A percentile compares a stretch with the other conserved stretches of the same genome.
Conservation (phyloP, 2,797 vertebrate genomes). For the Furcifer pardalis region DNA sequence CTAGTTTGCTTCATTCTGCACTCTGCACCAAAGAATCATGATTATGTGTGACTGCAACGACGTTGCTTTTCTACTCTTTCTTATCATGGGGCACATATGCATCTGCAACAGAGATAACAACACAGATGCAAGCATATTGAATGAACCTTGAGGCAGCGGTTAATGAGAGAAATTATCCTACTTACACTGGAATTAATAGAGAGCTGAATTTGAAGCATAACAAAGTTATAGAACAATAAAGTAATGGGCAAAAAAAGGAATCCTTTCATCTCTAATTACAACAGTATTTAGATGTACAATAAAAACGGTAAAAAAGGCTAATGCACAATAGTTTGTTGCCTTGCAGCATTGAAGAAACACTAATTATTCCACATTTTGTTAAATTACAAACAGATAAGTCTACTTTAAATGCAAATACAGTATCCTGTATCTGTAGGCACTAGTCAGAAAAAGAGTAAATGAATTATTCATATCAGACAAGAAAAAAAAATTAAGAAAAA, state of each 20-base stretch:
- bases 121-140: neutral
- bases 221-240: neutral
- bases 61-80: neutral
- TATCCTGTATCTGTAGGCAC: neutral
- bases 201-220: neutral
- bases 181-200: neutral
- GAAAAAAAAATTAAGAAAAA: neutral
- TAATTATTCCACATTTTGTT: too few species aligned
- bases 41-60: neutral
- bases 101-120: neutral
- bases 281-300: neutral
- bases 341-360: neutral
- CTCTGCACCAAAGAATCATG: neutral
- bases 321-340: neutral
- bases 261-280: neutral
- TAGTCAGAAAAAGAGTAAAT: neutral
- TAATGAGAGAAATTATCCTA: neutral
- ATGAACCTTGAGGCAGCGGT: neutral
- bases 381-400: neutral
- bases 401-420: neutral
- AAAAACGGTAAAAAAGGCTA: neutral
- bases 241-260: neutral
- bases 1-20: neutral
- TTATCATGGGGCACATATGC: neutral
- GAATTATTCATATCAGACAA: neutral